A percentile compares a stretch with the other conserved stretches of the same genome.
phyloP scores from a whole-genome alignment of 2,888 invertebrate species.

The Diplolepis rosae region DNA sequence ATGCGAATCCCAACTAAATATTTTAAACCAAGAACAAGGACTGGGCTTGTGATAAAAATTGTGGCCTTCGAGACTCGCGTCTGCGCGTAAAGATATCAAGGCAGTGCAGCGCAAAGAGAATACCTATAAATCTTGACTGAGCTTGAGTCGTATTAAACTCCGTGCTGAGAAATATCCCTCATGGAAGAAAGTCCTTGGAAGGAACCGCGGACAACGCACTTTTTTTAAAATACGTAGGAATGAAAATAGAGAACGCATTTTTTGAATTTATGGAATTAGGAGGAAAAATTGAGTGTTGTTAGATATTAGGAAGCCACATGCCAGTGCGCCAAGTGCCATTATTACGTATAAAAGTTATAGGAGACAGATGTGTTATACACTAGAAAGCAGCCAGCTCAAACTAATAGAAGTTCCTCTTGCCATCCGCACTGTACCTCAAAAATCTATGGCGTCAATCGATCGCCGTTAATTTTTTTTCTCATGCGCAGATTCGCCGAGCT shows the following conservation, averaged over 20 bases:
- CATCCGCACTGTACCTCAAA: constrained; percentile 43
- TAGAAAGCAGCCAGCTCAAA: constrained; percentile 44
- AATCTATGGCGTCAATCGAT: background rate
- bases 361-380: constrained; percentile 37
- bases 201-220: background rate
- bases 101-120: constrained; percentile 39
- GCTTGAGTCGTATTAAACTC: background rate
- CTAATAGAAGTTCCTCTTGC: constrained; percentile 50
- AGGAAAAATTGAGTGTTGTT: constrained; percentile 19
- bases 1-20: constrained; percentile 33
- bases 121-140: constrained; percentile 35
- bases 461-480: constrained; percentile 26
- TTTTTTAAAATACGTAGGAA: constrained; percentile 1
- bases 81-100: constrained; percentile 13
- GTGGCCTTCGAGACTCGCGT: constrained; percentile 30
- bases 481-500: constrained; percentile 51
- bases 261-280: constrained; percentile 29
- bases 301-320: constrained; percentile 53
- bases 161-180: background rate
- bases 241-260: constrained; percentile 35
- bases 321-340: constrained; percentile 71
- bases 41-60: constrained; percentile 38
- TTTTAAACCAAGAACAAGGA: constrained; percentile 44
- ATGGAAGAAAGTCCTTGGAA: constrained; percentile 32
- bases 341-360: constrained; percentile 50